phyloP scores from a whole-genome alignment of 2,888 invertebrate species.

The Dasypolia templi region DNA sequence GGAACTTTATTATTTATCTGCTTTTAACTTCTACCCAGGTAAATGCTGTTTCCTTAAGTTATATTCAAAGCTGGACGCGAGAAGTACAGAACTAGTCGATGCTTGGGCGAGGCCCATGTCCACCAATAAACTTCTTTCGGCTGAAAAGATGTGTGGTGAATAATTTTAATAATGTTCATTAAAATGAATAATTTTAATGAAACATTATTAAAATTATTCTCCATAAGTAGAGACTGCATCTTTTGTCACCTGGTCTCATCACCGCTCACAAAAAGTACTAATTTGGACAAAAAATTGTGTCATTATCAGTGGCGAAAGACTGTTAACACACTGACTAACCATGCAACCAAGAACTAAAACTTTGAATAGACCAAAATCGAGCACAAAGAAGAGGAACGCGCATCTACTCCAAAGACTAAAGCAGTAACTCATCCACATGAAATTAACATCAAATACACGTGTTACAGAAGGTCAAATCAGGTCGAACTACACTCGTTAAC shows the following conservation, averaged over 20 bases:
- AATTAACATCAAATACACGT: constrained; percentile 56
- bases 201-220: neutral
- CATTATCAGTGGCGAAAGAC: neutral
- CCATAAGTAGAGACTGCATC: neutral
- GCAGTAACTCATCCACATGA: constrained; percentile 42
- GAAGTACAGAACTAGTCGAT: too few relatives aligned
- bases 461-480: constrained; percentile 60
- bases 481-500: constrained; percentile 71
- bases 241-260: too few relatives aligned
- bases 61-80: neutral
- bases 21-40: neutral
- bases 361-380: neutral
- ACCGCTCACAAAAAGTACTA: neutral
- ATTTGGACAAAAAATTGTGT: neutral
- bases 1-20: neutral
- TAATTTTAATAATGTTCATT: too few relatives aligned
- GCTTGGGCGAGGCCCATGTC: too few relatives aligned
- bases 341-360: neutral
- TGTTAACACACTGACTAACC: neutral
- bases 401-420: constrained; percentile 1
- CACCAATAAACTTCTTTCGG: too few relatives aligned
- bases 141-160: too few relatives aligned
- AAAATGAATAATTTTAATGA: too few relatives aligned
- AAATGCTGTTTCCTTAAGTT: neutral
- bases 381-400: neutral